Base-by-base conservation (phyloP, 2,113 vertebrate species). In the Lipotes vexillifer region DNA sequence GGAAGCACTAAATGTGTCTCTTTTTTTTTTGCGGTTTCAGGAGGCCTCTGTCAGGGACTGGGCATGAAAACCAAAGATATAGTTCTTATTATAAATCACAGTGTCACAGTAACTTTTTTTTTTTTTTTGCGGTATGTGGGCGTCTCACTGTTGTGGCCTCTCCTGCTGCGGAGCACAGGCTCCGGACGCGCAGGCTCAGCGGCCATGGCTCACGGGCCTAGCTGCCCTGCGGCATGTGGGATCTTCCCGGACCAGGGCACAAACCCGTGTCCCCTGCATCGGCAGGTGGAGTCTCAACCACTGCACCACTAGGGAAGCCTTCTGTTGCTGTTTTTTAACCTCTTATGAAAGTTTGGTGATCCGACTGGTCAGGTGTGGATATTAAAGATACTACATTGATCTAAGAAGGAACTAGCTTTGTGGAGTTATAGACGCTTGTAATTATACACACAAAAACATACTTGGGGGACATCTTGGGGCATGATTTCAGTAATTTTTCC, bases 401-500 rank as follows among this genome's bases (percentile, higher is more conserved):
- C 61, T 68, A 71, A 95, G 65, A 93, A 92, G 85, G 85, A 86
- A 90, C 61, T 83, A 86, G 88, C 92, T 95, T 95, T 88, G 44
- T 92, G 57, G 74, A 81, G 13, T 85, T 88, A 65, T 25, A 89
- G 61, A 84, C 94, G 83, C 65, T 94, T 86, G 31, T 93, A 89
- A 88, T 96, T 88, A 84, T 57, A 72, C 2, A 82, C 23, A 87
- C 69, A 97, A 92, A 84, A 59, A 94, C 65, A 74, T 92, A 49
- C 46, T 78, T 49, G 61, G 77, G 84, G 93, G 81, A 90, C 69
- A 92, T 90, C 77, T 96, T 84, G 25, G 96, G 71, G 96, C 93
- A 95, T 97, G 96, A 88, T 93, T 96, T 88, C 81, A 74, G 5
- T 91, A 88, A 90, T 63, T 94, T 71, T 66, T 46, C 75, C 71